Evolutionary conservation across 2,797 vertebrate species (phyloP).

Genomic region (Tapera naevia): DNA sequence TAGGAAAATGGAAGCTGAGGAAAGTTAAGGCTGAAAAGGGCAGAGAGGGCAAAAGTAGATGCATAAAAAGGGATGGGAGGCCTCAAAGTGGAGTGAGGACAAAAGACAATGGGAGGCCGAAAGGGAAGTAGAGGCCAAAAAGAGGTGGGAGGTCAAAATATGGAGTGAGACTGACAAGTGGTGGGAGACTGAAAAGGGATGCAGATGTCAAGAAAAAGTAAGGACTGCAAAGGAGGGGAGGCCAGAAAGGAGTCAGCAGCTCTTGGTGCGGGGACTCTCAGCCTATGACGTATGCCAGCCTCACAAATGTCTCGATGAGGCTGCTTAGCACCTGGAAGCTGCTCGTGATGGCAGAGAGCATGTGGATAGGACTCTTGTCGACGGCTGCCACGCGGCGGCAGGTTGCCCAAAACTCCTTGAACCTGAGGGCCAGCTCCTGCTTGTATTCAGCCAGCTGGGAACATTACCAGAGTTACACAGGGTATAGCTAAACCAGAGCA

Average conservation of each 20-base stretch:
- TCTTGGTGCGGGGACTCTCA: not conserved
- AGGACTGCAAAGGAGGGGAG: not conserved
- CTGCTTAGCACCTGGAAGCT: not conserved
- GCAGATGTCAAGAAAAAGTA: not conserved
- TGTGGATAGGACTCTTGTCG: slow-evolving; percentile 94
- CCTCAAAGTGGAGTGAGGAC: not conserved
- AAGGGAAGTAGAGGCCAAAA: not conserved
- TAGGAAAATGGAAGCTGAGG: not conserved
- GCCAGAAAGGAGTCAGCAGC: not conserved
- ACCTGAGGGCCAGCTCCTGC: slow-evolving; percentile 90
- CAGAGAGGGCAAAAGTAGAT: too few relatives aligned
- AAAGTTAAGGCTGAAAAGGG: not conserved
- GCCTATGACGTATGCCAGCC: not conserved
- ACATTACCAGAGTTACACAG: not conserved
- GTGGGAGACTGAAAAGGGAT: not conserved
- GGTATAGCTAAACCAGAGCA: not conserved
- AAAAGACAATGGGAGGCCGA: not conserved
- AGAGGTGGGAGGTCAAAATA: not conserved
- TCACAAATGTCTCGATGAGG: not conserved
- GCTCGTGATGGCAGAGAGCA: slow-evolving; percentile 80
- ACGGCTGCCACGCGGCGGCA: slow-evolving; percentile 94
- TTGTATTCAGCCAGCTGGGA: slow-evolving; percentile 90
- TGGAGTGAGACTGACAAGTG: accelerated
- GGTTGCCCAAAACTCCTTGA: slow-evolving; percentile 95
- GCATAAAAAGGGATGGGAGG: not conserved